Evolutionary conservation across 64 coral and sea anemone species (phyloP), one percentile per base, ranked within the genome.

Genomic region (Stichodactyla helianthus): DNA sequence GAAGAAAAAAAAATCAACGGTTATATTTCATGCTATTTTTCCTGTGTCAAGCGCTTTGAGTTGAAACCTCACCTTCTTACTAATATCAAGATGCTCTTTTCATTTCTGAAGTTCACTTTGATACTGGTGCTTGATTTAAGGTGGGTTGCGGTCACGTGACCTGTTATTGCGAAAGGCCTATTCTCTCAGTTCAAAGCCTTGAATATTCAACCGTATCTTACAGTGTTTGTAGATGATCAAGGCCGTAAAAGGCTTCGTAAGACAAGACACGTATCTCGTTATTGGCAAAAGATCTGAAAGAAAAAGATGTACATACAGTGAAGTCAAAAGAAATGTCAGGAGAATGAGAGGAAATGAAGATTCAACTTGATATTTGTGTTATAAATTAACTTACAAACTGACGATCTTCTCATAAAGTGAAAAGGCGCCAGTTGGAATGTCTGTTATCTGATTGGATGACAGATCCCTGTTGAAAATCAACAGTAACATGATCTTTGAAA

Each of bases 241-340:
- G 77, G 22, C 28, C 11, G 16, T 35, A 79, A 50, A 79, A 79
- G 28, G 77, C 77, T 79, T 79, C 50, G 28, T 50, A 79, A 22
- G 77, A 16, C 77, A 79, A 79, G 19, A 50, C 27, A 50, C 77
- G 77, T 10, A 79, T 79, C 28, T 79, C 77, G 31, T 79, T 79
- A 52, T 79, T 15, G 13, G 77, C 77, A 11, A 79, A 18, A 14
- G 28, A 50, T 12, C 77, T 79, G 28, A 50, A 79, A 79, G 50
- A 50, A 5, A 35, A 79, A 79, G 10, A 9, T 5, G 6, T 79
- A 17, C 9, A 11, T 58, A 58, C 25, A 79, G 2, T 31, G 5
- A 79, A 50, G 7, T 15, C 31, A 13, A 71, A 22, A 17, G 18
- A 11, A 6, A 15, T 79, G 11, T 51, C 50, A 11, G 16, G 11